phyloP scores from a whole-genome alignment of 2,113 vertebrate genomes.

The Muscicapa adusta region DNA sequence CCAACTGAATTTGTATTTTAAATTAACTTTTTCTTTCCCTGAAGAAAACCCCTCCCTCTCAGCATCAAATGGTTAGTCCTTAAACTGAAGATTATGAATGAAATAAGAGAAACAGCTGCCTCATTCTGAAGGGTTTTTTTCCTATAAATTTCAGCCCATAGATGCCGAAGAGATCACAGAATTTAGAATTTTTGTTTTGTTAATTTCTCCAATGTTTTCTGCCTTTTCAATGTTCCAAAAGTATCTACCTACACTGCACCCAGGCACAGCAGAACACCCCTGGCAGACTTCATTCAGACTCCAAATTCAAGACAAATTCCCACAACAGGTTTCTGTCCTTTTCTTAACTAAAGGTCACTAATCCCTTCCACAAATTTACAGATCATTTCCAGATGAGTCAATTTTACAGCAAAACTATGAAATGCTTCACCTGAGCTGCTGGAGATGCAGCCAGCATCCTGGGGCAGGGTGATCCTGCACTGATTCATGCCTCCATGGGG shows the following conservation, averaged over 20 bases:
- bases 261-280: neutral
- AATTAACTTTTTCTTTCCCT: neutral
- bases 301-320: neutral
- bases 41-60: neutral
- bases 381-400: neutral
- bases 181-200: neutral
- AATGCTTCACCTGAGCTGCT: neutral
- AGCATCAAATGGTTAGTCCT: neutral
- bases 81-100: neutral
- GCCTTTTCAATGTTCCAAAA: neutral
- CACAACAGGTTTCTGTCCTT: neutral
- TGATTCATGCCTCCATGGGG: neutral
- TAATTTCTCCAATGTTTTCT: neutral
- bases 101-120: neutral
- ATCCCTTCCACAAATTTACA: neutral
- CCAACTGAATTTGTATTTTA: neutral
- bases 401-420: neutral
- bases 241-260: rapidly evolving
- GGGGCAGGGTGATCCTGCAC: neutral
- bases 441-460: neutral
- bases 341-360: neutral
- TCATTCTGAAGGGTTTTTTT: neutral
- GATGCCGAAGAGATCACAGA: neutral
- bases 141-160: neutral
- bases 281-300: neutral